Base-by-base conservation (phyloP, 2,797 vertebrate genomes). In the Chloroceryle amazona region DNA sequence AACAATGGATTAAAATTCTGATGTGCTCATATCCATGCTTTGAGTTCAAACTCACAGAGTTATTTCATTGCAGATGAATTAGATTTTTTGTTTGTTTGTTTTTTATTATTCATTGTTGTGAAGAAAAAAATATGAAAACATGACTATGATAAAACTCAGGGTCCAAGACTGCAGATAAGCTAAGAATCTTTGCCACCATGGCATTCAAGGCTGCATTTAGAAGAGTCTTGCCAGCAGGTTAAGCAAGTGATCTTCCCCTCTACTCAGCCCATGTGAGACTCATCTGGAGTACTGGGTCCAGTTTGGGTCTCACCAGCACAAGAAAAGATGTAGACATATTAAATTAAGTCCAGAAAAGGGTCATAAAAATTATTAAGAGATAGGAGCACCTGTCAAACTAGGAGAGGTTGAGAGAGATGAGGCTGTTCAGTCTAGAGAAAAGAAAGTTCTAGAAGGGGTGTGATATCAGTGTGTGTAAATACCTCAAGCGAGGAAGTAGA, bases 171-270 rank as follows among this genome's bases (percentile, higher is more conserved):
- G 20, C 8, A 22, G 2, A 15, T 47, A 44, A 70, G 21, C 17
- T 17, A 33, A 51, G 11, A 52, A 37, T 6, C 4, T 63, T 61
- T 70, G 8, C 44, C 22, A 4, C 20, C 3, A 8, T 7, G 3
- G 10, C 41, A 33, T 31, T 13, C 16, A 58, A 18, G 25, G 10
- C 39, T 52, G 5, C 18, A 22, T 39, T 29, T 31, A 15, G 1
- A 47, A 31, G 3, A 13, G 1, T 6, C 1, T n/a, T 88, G 15
- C 42, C 25, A 18, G 20, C 25, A 33, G 9, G 20, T 8, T 1
- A 3, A 42, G 11, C 10, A 31, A 28, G 13, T 37, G 28, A 41
- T 9, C 37, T 62, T 75, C 25, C 4, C 7, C 9, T 57, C 67
- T 46, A 11, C 18, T 66, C 25, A n/a, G 14, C 6, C 46, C 11